phyloP scores from a whole-genome alignment of 1,140 invertebrate genomes.

The Centruroides vittatus region DNA sequence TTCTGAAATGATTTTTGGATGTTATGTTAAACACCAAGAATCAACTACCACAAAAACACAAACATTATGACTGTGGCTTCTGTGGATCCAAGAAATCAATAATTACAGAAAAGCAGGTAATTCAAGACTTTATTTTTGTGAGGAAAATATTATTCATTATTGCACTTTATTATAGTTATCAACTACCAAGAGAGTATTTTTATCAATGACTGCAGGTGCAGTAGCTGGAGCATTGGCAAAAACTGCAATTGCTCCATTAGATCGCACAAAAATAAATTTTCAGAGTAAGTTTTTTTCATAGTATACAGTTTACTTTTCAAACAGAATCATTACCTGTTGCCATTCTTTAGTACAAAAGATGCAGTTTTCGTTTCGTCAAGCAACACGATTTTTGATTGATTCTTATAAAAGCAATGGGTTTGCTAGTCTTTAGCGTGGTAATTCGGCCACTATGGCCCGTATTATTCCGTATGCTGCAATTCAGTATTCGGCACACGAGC shows the following conservation, averaged over 20 bases:
- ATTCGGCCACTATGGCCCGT: constrained; percentile 92
- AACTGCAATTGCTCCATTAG: constrained; percentile 88
- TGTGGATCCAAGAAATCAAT: no score
- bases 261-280: constrained; percentile 96
- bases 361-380: constrained; percentile 62
- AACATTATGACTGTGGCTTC: no score
- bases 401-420: constrained; percentile 37
- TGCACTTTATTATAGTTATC: no score
- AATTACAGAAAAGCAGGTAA: no score
- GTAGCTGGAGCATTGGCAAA: constrained; percentile 88
- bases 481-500: constrained; percentile 93
- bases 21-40: no score
- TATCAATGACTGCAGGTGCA: constrained; percentile 48
- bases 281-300: constrained; percentile 44
- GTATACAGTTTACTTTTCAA: constrained; percentile 3
- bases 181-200: constrained; percentile 2
- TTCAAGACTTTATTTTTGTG: no score
- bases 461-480: constrained; percentile 95
- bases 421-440: constrained; percentile 81
- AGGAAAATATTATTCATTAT: no score
- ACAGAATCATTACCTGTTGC: constrained; percentile 7
- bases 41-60: no score
- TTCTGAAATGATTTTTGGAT: no score
- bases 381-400: constrained; percentile 53
- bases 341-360: constrained; percentile 37